Base-by-base conservation (phyloP, 2,113 vertebrate genomes). In the Dicerorhinus sumatrensis region DNA sequence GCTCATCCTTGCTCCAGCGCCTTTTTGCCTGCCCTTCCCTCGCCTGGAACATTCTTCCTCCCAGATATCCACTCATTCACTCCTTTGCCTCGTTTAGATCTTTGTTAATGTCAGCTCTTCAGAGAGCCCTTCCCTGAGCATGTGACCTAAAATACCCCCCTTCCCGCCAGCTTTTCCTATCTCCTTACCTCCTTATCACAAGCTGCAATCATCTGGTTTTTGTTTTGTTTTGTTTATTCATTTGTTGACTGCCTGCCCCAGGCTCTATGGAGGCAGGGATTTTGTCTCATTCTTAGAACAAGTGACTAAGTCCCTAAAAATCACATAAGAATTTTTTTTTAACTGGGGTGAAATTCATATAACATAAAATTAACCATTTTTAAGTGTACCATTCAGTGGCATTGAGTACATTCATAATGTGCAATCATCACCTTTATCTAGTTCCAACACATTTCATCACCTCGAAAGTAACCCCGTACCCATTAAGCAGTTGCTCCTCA, bases 231-330 rank as follows among this genome's bases (percentile, higher is more conserved):
- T 95, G 51, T 51, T 73, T 51, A n/a, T 23, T 95, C 10, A 3
- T 25, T 88, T 93, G 48, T 20, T 83, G n/a, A 67, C 62, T 67
- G 27, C 25, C 36, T 86, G 48, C 14, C 42, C 29, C n/a, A 67
- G 54, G 69, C 62, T 69, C 83, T 36, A 39, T 3, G 62, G 69
- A 94, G 46, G 46, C 18, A 27, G 36, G 36, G 33, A 56, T 83
- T 90, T 86, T 95, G 31, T 89, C 36, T 97, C 91, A 69, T 33
- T 76, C 31, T 96, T 36, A 39, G 48, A 79, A 84, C 39, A 90
- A 23, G 23, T 16, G 2, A 48, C 42, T 46, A 82, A 70, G 29
- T 23, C 48, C 20, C 89, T 58, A 69, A 91, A 91, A 69, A 56
- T 72, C 36, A 42, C n/a, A 16, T 7, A 31, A 56, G 25, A 54